Conservation (phyloP, 2,113 vertebrate genomes). For the Typhlomys cinereus region DNA sequence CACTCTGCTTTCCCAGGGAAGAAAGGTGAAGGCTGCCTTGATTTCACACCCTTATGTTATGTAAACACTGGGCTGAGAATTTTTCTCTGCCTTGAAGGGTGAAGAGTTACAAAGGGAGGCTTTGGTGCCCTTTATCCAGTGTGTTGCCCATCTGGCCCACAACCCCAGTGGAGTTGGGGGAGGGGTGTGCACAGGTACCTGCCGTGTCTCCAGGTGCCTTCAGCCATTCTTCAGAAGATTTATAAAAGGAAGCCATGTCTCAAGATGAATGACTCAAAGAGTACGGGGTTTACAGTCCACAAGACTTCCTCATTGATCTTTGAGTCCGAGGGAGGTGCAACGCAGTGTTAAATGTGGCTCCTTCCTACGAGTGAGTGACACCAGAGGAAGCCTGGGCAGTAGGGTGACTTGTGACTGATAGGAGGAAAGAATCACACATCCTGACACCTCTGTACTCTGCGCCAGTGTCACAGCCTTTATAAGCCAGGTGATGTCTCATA, state of each 20-base stretch:
- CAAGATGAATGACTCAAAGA: neutral
- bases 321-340: neutral
- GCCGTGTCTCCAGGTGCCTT: neutral
- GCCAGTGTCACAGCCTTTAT: neutral
- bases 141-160: neutral
- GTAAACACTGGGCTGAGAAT: constrained; percentile 56
- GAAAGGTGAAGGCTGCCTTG: constrained; percentile 56
- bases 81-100: constrained; percentile 42
- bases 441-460: neutral
- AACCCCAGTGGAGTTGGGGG: neutral
- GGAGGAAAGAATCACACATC: neutral
- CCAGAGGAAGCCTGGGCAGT: neutral
- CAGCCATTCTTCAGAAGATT: neutral
- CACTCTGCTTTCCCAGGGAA: constrained; percentile 79
- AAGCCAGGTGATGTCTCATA: neutral
- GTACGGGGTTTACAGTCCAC: neutral
- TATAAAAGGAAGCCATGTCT: constrained; percentile 23
- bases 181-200: neutral
- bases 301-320: neutral
- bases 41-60: constrained; percentile 61
- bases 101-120: neutral
- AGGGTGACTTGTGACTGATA: neutral
- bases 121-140: neutral
- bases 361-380: neutral
- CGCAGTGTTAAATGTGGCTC: neutral